Conservation (phyloP, 1,140 invertebrate species). For the Trachymyrmex septentrionalis region DNA sequence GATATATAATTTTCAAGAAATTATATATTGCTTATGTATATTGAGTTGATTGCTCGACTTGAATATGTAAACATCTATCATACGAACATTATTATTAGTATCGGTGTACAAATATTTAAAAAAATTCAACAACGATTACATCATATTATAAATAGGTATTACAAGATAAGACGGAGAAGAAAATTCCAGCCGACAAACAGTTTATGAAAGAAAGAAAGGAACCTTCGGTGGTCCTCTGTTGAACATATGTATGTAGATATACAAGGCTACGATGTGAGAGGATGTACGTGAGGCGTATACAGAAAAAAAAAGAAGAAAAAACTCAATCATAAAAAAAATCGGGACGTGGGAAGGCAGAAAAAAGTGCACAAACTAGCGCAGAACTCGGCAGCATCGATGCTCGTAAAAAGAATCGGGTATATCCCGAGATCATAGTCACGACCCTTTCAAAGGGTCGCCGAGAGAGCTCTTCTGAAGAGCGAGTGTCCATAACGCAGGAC, state of each 20-base stretch:
- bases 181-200: not conserved
- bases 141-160: not conserved
- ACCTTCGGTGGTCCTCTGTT: not conserved
- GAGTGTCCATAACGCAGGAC: constrained; percentile 15
- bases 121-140: not conserved
- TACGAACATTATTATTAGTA: not conserved
- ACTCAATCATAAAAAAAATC: constrained; percentile 17
- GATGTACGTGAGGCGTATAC: not conserved
- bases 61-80: not conserved
- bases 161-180: not conserved
- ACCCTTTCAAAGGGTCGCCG: constrained; percentile 16
- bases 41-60: not conserved
- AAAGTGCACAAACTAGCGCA: constrained; percentile 24
- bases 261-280: not conserved
- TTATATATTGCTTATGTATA: no score
- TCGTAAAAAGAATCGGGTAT: constrained; percentile 30
- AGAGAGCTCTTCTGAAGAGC: constrained; percentile 22
- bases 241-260: not conserved
- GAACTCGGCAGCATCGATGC: not conserved
- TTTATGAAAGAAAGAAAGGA: not conserved
- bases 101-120: not conserved
- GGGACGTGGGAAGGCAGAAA: constrained; percentile 32
- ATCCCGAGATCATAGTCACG: constrained; percentile 22
- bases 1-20: no score
- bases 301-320: not conserved